Evolutionary conservation across 92 coral and sea anemone species (phyloP), one percentile per base, ranked within the genome.

Genomic region (Zoanthus gigantus): DNA sequence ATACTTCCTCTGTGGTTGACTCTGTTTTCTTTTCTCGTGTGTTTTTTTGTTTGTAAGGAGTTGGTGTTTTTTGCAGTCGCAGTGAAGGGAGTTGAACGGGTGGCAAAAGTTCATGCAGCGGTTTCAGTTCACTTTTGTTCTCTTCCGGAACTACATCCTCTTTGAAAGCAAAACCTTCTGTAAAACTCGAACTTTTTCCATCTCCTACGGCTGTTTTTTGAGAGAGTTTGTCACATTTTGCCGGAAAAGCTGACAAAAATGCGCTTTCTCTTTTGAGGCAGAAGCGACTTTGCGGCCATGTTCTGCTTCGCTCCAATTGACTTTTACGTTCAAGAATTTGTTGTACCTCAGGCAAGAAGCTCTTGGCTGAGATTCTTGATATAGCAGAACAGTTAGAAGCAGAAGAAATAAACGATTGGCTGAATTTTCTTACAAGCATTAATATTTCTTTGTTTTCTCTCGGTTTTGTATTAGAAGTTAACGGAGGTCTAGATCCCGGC

Each of bases 81-180:
- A 81, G 29, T 28, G 85, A 74, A 47, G 85, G 85, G 6, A 81
- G 85, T 65, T 81, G 76, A 81, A 81, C 45, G 18, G 85, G 85
- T 18, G 85, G 85, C 75, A 66, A 50, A 28, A 81, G 76, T 67
- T 81, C 85, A 67, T 66, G 66, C 61, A 81, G 74, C 16, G 85
- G 61, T 47, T 81, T 81, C 23, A 23, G 23, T 47, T 81, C 85
- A 3, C 23, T 28, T 47, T 46, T 81, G 31, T 66, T 31, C 58
- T 81, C 85, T 81, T 81, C 29, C 61, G 60, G 74, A 46, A 46
- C 66, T 17, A 15, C 60, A 67, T 47, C 28, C 28, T 18, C 85
- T 66, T 81, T 47, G 45, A 9, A 29, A 9, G 57, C 75, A 31
- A 65, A 4, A 45, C 52, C 63, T 66, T 81, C 76, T 44, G 23